phyloP scores from a whole-genome alignment of 1,140 invertebrate species.

The Pomacea maculata region DNA sequence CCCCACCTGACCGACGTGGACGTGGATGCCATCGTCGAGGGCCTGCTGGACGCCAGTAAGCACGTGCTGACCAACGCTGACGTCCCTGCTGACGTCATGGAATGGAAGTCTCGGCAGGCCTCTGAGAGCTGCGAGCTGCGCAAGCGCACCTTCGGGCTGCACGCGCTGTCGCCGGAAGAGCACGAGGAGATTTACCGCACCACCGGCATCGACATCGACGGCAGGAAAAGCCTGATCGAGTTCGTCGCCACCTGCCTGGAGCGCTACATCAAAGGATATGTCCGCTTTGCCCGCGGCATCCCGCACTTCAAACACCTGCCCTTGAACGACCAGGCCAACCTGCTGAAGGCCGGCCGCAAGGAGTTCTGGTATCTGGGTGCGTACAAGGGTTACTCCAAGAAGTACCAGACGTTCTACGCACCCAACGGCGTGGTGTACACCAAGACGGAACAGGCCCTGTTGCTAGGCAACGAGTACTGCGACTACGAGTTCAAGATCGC shows the following conservation, averaged over 20 bases:
- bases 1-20: background rate
- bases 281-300: slow-evolving; percentile 42
- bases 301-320: slow-evolving; percentile 41
- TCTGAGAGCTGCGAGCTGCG: background rate
- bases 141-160: background rate
- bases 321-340: slow-evolving; percentile 39
- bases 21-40: background rate
- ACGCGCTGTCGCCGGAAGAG: slow-evolving; percentile 36
- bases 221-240: slow-evolving; percentile 35
- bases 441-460: background rate
- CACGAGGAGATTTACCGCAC: slow-evolving; percentile 40
- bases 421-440: slow-evolving; percentile 5
- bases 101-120: background rate
- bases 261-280: slow-evolving; percentile 32
- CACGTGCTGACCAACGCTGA: slow-evolving; percentile 5
- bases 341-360: slow-evolving; percentile 17
- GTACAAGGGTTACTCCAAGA: background rate
- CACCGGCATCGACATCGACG: slow-evolving; percentile 50
- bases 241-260: slow-evolving; percentile 32
- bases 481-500: slow-evolving; percentile 4
- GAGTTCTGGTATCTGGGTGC: background rate
- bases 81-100: slow-evolving; percentile 4
- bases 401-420: background rate
- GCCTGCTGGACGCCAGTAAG: background rate
- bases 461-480: slow-evolving; percentile 1